Conservation (phyloP, 2,113 vertebrate species). For the Rynchops niger region DNA sequence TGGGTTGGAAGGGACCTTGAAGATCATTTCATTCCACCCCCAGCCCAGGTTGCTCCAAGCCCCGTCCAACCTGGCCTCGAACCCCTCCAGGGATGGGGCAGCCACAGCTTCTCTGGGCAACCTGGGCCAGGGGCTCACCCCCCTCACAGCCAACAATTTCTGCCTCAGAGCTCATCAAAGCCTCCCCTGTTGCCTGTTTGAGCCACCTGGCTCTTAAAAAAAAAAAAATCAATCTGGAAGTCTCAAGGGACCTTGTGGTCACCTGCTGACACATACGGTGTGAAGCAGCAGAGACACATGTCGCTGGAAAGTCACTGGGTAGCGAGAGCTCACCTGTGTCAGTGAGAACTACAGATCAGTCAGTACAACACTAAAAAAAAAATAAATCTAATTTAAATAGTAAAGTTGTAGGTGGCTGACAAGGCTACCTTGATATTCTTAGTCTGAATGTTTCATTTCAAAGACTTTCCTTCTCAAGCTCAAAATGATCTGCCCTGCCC, state of each 20-base stretch:
- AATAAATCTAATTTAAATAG: neutral
- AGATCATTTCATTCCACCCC: no score
- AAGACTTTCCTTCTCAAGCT: neutral
- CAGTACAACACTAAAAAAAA: neutral
- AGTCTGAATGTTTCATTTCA: neutral
- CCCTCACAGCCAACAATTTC: no score
- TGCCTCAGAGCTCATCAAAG: no score
- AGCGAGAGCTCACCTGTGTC: fast-evolving
- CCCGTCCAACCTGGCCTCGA: no score
- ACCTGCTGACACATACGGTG: fast-evolving
- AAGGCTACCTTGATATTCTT: neutral
- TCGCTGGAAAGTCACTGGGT: fast-evolving
- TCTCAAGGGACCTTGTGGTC: neutral
- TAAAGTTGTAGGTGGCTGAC: neutral
- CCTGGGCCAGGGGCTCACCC: no score
- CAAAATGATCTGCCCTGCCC: neutral
- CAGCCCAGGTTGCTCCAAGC: no score
- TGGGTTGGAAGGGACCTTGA: no score
- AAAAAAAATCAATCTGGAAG: neutral
- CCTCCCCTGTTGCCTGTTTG: neutral
- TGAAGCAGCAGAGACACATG: fast-evolving
- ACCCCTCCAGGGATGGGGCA: no score
- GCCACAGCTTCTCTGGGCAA: no score
- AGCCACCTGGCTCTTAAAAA: neutral
- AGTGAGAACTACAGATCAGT: neutral